Evolutionary conservation across 2,888 invertebrate species (phyloP).

Genomic region (Lasioglossum vierecki): DNA sequence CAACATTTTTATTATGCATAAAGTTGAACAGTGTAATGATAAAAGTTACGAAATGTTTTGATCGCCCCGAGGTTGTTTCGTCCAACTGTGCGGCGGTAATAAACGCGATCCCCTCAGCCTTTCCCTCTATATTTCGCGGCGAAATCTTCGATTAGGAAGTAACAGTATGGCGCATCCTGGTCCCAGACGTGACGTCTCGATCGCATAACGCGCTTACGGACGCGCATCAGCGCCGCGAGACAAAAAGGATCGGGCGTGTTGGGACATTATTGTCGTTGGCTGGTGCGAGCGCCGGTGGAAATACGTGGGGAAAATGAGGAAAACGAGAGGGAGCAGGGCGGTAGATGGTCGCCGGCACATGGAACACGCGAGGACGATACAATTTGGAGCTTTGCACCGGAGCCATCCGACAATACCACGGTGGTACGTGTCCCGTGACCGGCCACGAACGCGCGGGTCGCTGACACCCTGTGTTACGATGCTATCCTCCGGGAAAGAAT

Average conservation of each 20-base stretch:
- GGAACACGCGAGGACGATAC: constrained; percentile 78
- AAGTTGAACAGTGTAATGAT: no score
- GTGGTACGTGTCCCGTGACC: constrained; percentile 76
- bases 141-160: constrained; percentile 41
- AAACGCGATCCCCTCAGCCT: background rate
- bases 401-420: constrained; percentile 80
- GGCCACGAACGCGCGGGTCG: constrained; percentile 59
- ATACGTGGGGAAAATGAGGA: constrained; percentile 23
- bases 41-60: no score
- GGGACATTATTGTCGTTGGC: constrained; percentile 66
- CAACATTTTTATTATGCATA: no score
- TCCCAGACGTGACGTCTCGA: constrained; percentile 57
- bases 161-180: constrained; percentile 42
- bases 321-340: constrained; percentile 22
- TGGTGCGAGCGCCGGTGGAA: constrained; percentile 31
- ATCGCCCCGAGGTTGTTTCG: no score
- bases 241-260: constrained; percentile 66
- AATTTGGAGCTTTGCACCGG: constrained; percentile 80
- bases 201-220: constrained; percentile 22
- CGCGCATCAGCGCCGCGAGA: constrained; percentile 39
- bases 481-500: background rate
- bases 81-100: constrained; percentile 3
- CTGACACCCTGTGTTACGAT: constrained; percentile 11
- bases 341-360: constrained; percentile 55
- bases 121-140: background rate